Conservation (phyloP, 2,113 vertebrate genomes). For the Thryonomys swinderianus region DNA sequence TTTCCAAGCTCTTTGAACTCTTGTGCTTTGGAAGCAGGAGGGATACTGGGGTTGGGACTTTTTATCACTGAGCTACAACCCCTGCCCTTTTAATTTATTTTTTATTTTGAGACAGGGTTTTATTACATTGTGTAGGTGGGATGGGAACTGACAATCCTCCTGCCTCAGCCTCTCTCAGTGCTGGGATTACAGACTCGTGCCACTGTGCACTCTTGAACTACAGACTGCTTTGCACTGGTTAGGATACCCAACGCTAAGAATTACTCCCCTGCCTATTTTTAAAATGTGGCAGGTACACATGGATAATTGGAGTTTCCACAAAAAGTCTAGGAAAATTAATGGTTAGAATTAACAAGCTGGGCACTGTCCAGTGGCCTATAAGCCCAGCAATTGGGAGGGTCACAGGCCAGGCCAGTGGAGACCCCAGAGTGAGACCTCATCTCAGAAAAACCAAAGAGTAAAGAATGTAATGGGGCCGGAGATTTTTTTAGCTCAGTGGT, state of each 20-base stretch:
- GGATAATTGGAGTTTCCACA: not conserved
- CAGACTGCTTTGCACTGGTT: not conserved
- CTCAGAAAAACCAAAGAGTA: not conserved
- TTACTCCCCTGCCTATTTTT: not conserved
- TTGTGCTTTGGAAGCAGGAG: not conserved
- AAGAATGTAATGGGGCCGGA: not conserved
- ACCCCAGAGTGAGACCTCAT: not conserved
- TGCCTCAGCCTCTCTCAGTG: not conserved
- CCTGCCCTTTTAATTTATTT: not conserved
- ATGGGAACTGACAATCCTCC: not conserved
- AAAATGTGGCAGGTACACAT: not conserved
- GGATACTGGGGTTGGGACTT: not conserved
- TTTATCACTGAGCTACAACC: not conserved
- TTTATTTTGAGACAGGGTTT: not conserved
- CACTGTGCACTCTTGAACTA: not conserved
- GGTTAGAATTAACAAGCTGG: not conserved
- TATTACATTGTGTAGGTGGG: not conserved
- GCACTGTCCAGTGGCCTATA: too few relatives aligned
- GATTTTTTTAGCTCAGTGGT: too few relatives aligned
- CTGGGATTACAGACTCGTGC: not conserved
- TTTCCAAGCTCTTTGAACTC: conserved; percentile 24
- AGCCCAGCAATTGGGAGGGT: not conserved
- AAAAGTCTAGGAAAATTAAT: not conserved
- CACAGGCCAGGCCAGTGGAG: not conserved
- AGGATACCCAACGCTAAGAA: not conserved